phyloP scores from a whole-genome alignment of 2,888 invertebrate species.

The Phanerotoma sp. region DNA sequence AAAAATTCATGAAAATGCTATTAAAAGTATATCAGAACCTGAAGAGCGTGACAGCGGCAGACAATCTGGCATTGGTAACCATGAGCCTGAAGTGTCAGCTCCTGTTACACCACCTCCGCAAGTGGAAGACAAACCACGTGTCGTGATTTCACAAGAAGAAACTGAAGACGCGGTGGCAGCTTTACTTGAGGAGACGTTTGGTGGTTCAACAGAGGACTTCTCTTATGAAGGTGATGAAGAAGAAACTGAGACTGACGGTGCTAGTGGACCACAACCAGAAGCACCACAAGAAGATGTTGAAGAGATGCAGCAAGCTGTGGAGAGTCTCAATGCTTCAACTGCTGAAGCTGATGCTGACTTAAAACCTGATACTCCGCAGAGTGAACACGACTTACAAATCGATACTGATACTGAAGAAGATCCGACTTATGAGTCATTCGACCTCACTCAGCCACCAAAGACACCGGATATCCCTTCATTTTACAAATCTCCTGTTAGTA shows the following conservation, averaged over 20 bases:
- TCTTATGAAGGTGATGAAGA: constrained; percentile 58
- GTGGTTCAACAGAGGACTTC: constrained; percentile 61
- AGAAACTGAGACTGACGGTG: constrained; percentile 50
- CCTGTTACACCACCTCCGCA: constrained; percentile 63
- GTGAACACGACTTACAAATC: constrained; percentile 80
- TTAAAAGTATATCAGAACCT: constrained; percentile 73
- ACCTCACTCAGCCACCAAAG: constrained; percentile 61
- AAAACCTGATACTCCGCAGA: constrained; percentile 83
- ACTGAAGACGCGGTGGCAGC: constrained; percentile 92
- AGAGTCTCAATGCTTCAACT: constrained; percentile 72
- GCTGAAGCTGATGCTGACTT: constrained; percentile 55
- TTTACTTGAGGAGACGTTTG: constrained; percentile 82
- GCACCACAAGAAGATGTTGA: constrained; percentile 75
- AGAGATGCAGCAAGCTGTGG: constrained; percentile 82
- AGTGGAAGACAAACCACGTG: constrained; percentile 75
- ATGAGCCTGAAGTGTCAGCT: constrained; percentile 51
- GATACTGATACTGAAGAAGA: constrained; percentile 84
- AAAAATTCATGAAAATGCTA: constrained; percentile 75
- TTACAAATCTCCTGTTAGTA: constrained; percentile 58
- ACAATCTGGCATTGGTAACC: constrained; percentile 42
- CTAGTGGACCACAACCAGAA: constrained; percentile 58
- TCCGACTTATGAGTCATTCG: constrained; percentile 58
- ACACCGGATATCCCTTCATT: constrained; percentile 62
- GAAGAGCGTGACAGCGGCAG: constrained; percentile 49
- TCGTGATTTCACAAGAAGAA: constrained; percentile 87